These are phyloP conservation scores for Aquatica leii DNA, from an alignment of 2,888 invertebrate species.

Conservation along the genomic window DNA sequence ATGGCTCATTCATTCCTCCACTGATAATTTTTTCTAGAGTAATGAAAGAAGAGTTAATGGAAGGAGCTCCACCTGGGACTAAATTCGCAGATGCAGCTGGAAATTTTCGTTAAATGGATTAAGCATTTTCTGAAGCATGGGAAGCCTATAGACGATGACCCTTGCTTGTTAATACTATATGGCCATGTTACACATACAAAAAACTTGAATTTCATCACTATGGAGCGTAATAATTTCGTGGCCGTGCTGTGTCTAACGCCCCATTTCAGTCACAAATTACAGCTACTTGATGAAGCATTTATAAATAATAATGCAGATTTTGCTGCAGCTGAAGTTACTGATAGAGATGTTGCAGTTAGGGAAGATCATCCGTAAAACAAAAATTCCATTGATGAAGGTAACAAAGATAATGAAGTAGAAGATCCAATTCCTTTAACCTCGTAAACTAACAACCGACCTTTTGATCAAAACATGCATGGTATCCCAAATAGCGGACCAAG, in stretches of 20 bases:
- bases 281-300: too few relatives aligned
- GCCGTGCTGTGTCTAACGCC: too few relatives aligned
- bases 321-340: conserved; percentile 16
- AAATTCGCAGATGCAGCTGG: conserved; percentile 4
- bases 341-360: conserved; percentile 6
- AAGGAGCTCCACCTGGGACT: conserved; percentile 9
- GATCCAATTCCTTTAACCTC: conserved; percentile 8
- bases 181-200: conserved; percentile 14
- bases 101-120: background rate
- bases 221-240: background rate
- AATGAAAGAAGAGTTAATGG: background rate
- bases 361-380: conserved; percentile 7
- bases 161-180: conserved; percentile 3
- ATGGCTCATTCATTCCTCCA: background rate
- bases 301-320: conserved; percentile 8
- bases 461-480: background rate
- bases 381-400: background rate
- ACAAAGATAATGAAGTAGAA: background rate
- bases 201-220: background rate
- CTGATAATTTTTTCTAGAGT: background rate
- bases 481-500: background rate
- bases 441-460: background rate
- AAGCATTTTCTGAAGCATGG: background rate
- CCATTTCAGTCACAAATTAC: too few relatives aligned
- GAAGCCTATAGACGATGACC: background rate